These are phyloP conservation scores for Hypomecis atomaria DNA, from an alignment of 2,888 invertebrate genomes.

Conservation along the genomic window DNA sequence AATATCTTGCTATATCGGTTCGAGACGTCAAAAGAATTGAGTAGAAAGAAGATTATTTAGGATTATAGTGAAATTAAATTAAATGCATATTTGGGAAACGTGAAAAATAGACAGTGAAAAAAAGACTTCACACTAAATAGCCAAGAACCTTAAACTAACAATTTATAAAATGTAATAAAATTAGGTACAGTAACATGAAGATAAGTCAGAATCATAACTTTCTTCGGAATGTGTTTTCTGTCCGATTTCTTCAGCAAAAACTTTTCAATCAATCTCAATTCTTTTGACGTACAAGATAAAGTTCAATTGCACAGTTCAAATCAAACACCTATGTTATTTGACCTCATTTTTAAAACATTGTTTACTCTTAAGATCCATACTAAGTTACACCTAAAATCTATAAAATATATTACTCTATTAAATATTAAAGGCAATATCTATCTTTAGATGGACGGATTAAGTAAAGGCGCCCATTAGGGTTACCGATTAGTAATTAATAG, in stretches of 20 bases:
- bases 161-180: no score
- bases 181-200: no score
- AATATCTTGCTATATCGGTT: slow-evolving; percentile 5
- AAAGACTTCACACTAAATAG: not conserved
- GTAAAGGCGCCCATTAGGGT: slow-evolving; percentile 83
- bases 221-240: not conserved
- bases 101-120: not conserved
- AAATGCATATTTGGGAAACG: not conserved
- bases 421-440: slow-evolving; percentile 85
- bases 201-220: no score
- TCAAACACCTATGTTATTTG: slow-evolving; percentile 72
- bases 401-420: slow-evolving; percentile 85
- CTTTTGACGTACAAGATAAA: not conserved
- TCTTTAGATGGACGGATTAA: slow-evolving; percentile 84
- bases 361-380: slow-evolving; percentile 73
- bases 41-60: not conserved
- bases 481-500: slow-evolving; percentile 82
- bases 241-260: not conserved
- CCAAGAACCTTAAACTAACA: not conserved
- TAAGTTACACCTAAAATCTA: slow-evolving; percentile 78
- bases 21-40: slow-evolving; percentile 11
- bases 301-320: slow-evolving; percentile 49
- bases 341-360: slow-evolving; percentile 74
- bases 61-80: not conserved
- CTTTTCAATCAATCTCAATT: slow-evolving; percentile 11